These are phyloP conservation scores for Bambusicola thoracicus DNA, from an alignment of 2,113 vertebrate species.

Conservation along the genomic window DNA sequence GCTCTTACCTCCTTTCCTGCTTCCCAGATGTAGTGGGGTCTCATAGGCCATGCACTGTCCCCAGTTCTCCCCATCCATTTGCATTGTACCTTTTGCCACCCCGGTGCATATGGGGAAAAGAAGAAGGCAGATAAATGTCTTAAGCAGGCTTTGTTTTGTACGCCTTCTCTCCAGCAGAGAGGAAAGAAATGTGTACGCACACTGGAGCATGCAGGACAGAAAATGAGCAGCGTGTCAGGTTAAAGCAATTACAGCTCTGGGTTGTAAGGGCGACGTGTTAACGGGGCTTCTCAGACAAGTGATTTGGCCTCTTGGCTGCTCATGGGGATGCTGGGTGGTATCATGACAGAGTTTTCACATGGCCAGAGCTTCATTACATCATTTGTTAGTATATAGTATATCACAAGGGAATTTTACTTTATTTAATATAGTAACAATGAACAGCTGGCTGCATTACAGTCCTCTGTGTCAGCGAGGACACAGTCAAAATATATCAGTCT, in stretches of 20 bases:
- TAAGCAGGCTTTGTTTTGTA: neutral
- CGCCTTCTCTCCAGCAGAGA: neutral
- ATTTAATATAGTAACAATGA: constrained; percentile 61
- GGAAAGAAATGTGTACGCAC: neutral
- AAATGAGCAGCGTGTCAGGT: neutral
- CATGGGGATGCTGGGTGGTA: neutral
- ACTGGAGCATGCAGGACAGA: neutral
- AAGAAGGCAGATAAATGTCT: neutral
- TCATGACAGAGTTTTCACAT: constrained; percentile 45
- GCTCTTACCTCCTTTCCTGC: neutral
- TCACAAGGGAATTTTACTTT: constrained; percentile 49
- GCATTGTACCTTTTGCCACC: neutral
- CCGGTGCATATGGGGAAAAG: neutral
- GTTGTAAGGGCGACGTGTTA: neutral
- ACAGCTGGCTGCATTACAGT: constrained; percentile 58
- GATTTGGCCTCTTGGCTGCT: constrained; percentile 11
- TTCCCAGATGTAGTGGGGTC: neutral
- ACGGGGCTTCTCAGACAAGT: neutral
- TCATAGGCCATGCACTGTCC: neutral
- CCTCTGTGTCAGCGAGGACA: constrained; percentile 25
- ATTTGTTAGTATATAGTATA: constrained; percentile 57
- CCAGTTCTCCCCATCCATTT: neutral
- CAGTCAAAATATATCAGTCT: constrained; percentile 67
- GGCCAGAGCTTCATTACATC: constrained; percentile 51
- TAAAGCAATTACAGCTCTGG: neutral